Evolutionary conservation across 2,888 invertebrate genomes (phyloP), one percentile per base, ranked within the genome.

Genomic region (Heteromyza rotundicornis): DNA sequence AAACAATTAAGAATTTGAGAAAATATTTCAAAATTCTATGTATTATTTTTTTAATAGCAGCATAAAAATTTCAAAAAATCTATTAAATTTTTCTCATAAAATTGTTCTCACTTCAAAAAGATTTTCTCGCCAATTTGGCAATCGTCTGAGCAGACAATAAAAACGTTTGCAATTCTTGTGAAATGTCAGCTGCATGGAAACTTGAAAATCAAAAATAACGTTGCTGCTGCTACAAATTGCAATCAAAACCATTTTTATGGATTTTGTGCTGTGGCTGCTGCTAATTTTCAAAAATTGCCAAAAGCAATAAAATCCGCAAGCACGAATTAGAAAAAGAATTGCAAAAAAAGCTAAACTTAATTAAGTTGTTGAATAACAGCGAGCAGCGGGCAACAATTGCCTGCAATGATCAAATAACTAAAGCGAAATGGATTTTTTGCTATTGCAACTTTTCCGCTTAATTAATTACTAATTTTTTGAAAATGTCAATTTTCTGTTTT

Each of bases 341-440:
- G 52, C 17, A 24, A 24, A 17, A 19, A 56, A 16, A 44, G 35
- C 10, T 12, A 69, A 67, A 74, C 70, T 74, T 74, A 76, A 74
- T 74, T 74, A 74, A 74, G 74, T 74, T 74, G 74, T 74, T 74
- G 76, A 77, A 70, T 77, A 76, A 75, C 74, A 40, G 40, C 40
- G 40, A 40, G 27, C 27, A 7, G 27, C 53, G 22, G 23, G 12
- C 32, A 52, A 20, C 51, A 23, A 23, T 51, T 51, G 51, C 2
- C 22, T 20, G 5, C 27, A 27, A 5, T 27, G 27, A 27, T 27
- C 27, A 27, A 27, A 10, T 7, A 27, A 27, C 5, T 27, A 7
- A 10, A 5, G 5, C 5, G 5, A 10, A 7, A 27, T 27, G 10
- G 5, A 10, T 27, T 27, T 55, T 40, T 22, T 47, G 51, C 19